Evolutionary conservation across 2,888 invertebrate genomes (phyloP), one percentile per base, ranked within the genome.

Genomic region (Amblyjoppa proteus): DNA sequence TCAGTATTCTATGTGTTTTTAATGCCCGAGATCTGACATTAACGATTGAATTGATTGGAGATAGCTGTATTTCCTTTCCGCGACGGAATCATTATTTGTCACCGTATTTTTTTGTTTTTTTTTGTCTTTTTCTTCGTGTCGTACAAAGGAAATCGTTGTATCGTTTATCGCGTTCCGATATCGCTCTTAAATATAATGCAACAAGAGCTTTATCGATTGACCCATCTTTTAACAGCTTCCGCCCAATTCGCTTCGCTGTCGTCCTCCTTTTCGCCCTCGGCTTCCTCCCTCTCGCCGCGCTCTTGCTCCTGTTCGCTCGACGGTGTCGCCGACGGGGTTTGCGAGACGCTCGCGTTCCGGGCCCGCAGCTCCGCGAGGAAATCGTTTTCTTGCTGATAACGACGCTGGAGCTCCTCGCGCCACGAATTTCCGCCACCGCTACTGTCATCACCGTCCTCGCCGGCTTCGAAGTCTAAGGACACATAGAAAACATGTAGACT

Each of bases 401-500:
- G 94, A 77, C 95, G 94, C 85, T 95, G 95, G 45, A 96, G 93
- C 89, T 95, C 95, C 87, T 95, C 95, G 81, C 95, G 95, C 96
- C 96, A 96, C 16, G 93, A 93, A 88, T 93, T 93, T 34, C 95
- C 95, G 20, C 95, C 95, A 25, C 95, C 95, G 25, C 95, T 95
- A 88, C 95, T 95, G 74, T 96, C 96, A 88, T 96, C 96, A 84
- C 95, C 95, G 89, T 96, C 96, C 58, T 96, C 95, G 71, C 95
- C 96, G 87, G 96, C 97, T 92, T 96, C 96, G 92, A 96, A 96
- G 95, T 97, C 97, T 97, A 93, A 4, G 90, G 86, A 89, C 88
- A 90, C 71, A 69, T 53, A 20, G 58, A 73, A 68, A 75, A 61
- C 58, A 45, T 61, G 71, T 45, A 83, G 41, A 77, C 58, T 68